Base-by-base conservation (phyloP, 2,888 invertebrate genomes). In the Tanypteryx hageni region DNA sequence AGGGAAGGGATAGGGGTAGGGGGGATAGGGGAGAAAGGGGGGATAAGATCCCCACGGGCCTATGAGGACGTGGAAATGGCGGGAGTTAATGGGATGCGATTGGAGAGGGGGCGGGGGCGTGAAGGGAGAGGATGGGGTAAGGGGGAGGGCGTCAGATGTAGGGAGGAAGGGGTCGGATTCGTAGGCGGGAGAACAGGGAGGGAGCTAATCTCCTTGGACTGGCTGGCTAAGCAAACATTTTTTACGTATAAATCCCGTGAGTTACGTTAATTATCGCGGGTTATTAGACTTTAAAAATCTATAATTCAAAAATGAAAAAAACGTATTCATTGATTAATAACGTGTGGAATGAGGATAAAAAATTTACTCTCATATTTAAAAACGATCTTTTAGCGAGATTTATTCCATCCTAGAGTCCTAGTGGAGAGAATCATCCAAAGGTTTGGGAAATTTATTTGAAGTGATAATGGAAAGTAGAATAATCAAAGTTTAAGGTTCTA, bases 31-130 rank as follows among this genome's bases (percentile, higher is more conserved):
- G 82, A 27, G 31, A 3, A n/a, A n/a, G 16, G 85, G 61, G 86
- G 58, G 56, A 64, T 27, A 85, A 56, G 64, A 57, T 57, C 89
- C 89, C 64, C 0, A 2, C 44, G 89, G 89, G 89, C 44, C 44
- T 18, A 64, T 64, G 68, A 61, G 44, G 31, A 56, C 57, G 58
- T 58, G 85, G 85, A 85, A 89, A 89, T 89, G 64, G 61, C 64
- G 64, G 18, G 64, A 27, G 89, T 68, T 44, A 44, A 64, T 89
- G 16, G 27, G 68, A 64, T 44, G 89, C 64, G 59, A 86, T 57
- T n/a, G 85, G 11, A 18, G 56, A 44, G 56, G 83, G 82, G 16
- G 82, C 9, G 61, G 61, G 61, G n/a, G 86, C 31, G 18, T 57
- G 44, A 57, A 83, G 56, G 64, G 83, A 44, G n/a, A 56, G 27